A percentile compares a stretch with the other conserved stretches of the same genome.
These are phyloP conservation scores for Drosophila gaucha DNA, from an alignment of 2,888 invertebrate genomes.

Conservation along the genomic window DNA sequence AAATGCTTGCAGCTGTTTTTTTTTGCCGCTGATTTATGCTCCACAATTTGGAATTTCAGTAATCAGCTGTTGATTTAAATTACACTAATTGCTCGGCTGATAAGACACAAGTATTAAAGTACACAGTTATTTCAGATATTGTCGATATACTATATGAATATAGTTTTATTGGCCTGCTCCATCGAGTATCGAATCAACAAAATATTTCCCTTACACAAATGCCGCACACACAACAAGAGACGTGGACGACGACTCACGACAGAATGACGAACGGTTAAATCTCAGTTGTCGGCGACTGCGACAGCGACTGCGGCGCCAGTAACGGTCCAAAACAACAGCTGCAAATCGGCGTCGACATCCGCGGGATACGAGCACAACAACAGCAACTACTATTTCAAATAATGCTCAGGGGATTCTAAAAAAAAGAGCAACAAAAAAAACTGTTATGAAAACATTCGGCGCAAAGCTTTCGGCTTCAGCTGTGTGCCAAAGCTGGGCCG, in stretches of 20 bases:
- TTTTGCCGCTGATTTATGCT: conserved; percentile 47
- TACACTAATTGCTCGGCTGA: conserved; percentile 5
- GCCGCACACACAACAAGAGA: conserved; percentile 50
- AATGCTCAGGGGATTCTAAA: conserved; percentile 9
- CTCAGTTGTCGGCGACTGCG: conserved; percentile 15
- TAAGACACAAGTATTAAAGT: conserved; percentile 4
- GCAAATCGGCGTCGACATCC: conserved; percentile 51
- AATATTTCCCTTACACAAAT: conserved; percentile 36
- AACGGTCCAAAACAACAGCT: conserved; percentile 63
- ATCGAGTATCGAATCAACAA: conserved; percentile 49
- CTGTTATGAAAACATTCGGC: conserved; percentile 60
- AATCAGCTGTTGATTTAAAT: conserved; percentile 42
- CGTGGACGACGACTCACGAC: conserved; percentile 67
- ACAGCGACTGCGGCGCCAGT: conserved; percentile 31
- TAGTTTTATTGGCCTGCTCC: conserved; percentile 14
- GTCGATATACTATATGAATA: neutral
- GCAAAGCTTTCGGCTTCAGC: conserved; percentile 59
- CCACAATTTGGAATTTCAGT: conserved; percentile 23
- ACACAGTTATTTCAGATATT: conserved; percentile 5
- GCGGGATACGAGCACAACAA: conserved; percentile 39
- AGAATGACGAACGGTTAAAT: conserved; percentile 56
- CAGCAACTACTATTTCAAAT: conserved; percentile 14
- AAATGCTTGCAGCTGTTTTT: conserved; percentile 59
- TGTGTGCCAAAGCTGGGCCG: conserved; percentile 45
- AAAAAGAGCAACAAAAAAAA: conserved; percentile 22